Evolutionary conservation across 1,140 invertebrate species (phyloP).

Genomic region (Rhizoglyphus robini): DNA sequence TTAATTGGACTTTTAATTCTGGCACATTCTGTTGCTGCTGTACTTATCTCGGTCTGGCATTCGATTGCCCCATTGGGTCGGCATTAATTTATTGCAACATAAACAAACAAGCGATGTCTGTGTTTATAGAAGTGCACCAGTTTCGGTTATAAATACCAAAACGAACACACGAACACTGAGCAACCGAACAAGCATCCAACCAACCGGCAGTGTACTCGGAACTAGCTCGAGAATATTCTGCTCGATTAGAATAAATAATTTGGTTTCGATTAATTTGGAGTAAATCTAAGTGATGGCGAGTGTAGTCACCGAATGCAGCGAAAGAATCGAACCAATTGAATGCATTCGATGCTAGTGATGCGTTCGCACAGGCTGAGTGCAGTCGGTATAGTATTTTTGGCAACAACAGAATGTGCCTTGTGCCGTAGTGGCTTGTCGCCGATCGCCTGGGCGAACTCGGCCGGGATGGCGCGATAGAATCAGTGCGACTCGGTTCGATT

Average conservation of each 20-base stretch:
- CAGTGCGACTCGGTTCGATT: no score
- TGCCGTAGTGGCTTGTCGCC: no score
- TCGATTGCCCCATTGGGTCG: neutral
- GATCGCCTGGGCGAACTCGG: no score
- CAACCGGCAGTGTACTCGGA: neutral
- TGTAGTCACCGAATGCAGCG: neutral
- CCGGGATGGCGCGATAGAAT: no score
- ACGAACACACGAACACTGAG: neutral
- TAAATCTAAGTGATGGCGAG: neutral
- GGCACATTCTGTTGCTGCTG: neutral
- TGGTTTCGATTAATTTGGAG: constrained; percentile 8
- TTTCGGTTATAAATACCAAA: constrained; percentile 1
- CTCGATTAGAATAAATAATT: constrained; percentile 14
- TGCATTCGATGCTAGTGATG: neutral
- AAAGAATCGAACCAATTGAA: neutral
- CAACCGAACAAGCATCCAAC: neutral
- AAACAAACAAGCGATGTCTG: constrained; percentile 2
- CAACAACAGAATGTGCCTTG: no score
- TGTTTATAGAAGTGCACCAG: neutral
- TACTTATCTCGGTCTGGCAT: neutral
- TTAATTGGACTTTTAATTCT: constrained; percentile 13
- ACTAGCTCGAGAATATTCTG: neutral
- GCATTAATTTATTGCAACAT: constrained; percentile 9
- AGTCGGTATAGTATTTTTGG: no score
- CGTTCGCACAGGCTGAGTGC: neutral